Evolutionary conservation across 2,113 vertebrate genomes (phyloP).

Genomic region (Odontophorus gujanensis): DNA sequence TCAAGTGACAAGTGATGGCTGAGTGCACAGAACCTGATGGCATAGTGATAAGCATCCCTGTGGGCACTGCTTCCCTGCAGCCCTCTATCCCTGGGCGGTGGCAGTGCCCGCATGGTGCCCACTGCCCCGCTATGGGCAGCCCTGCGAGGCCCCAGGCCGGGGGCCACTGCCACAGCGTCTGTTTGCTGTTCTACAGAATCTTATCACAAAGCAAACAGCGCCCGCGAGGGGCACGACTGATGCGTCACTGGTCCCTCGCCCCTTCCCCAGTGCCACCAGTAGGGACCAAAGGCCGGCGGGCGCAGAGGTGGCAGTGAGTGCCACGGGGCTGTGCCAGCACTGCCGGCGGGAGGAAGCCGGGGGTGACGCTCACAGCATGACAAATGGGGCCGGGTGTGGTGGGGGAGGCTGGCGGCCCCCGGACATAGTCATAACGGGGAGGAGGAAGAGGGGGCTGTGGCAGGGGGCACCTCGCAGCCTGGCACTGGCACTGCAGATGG

Average conservation of each 20-base stretch:
- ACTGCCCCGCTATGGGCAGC: neutral
- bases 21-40: neutral
- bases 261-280: neutral
- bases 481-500: fast-evolving
- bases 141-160: neutral
- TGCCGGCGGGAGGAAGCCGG: slow-evolving; percentile 27
- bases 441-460: slow-evolving; percentile 56
- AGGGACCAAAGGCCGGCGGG: slow-evolving; percentile 5
- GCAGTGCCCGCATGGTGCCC: neutral
- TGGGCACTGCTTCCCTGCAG: neutral
- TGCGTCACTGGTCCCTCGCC: neutral
- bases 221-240: neutral
- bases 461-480: neutral
- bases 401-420: slow-evolving; percentile 59
- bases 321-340: neutral
- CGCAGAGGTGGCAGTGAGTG: neutral
- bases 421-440: slow-evolving; percentile 37
- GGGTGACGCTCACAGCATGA: slow-evolving; percentile 15
- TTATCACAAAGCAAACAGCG: slow-evolving; percentile 75
- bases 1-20: neutral
- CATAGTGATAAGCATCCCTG: neutral
- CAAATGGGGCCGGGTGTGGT: slow-evolving; percentile 38
- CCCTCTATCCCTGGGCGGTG: too few relatives aligned
- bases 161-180: neutral
- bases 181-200: slow-evolving; percentile 65